Evolutionary conservation across 2,888 invertebrate species (phyloP), one percentile per base, ranked within the genome.

Genomic region (Liopterus haemorrhoidalis): DNA sequence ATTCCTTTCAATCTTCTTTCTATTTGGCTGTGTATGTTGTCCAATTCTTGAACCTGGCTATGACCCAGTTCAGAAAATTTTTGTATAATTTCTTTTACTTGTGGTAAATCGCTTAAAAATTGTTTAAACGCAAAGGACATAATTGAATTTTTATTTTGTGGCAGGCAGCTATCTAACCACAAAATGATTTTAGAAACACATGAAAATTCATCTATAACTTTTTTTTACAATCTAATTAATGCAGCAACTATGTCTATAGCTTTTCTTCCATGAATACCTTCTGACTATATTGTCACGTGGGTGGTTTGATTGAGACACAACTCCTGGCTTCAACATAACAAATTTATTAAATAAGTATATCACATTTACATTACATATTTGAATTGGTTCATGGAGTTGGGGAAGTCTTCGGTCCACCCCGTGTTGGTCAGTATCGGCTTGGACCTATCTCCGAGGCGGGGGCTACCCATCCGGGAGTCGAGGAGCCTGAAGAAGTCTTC

Each of bases 51-150:
- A 6, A 53, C 28, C 16, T 31, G 49, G 4, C 49, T 49, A 42
- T 55, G 54, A n/a, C 54, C 52, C 6, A 52, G 52, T 30, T 49
- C 47, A 28, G 14, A 25, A 39, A 39, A 50, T 37, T 46, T 49
- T 30, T 49, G 49, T 28, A 49, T 43, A 16, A 51, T 51, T 2
- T 27, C 20, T 33, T 49, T 11, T 14, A 49, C 8, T 18, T 33
- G 12, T 27, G 22, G 18, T 11, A 21, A 22, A 4, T 31, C 19
- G 18, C 30, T 15, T n/a, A 49, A 30, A 40, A 49, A 51, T 18
- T 37, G 12, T 40, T 43, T 36, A 15, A 49, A 20, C 5, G 48
- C 51, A 18, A 43, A 43, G 9, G 50, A 44, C 46, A 49, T 47
- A 6, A 49, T 48, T 2, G 38, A 36, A 16, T 50, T 52, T 2